These are phyloP conservation scores for Trissolcus japonicus DNA, from an alignment of 2,888 invertebrate genomes.

Conservation along the genomic window DNA sequence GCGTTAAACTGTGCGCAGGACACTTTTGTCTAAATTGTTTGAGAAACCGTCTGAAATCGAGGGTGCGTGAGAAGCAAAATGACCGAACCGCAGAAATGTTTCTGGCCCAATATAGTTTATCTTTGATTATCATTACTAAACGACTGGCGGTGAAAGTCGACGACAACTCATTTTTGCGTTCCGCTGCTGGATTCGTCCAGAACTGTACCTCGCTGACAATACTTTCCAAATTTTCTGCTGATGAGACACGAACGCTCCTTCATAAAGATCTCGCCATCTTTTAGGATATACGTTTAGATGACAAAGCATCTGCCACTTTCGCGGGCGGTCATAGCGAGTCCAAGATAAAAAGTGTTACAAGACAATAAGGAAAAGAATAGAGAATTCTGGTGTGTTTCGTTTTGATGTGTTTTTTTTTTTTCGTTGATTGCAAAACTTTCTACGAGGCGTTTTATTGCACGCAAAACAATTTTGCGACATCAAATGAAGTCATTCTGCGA, in stretches of 20 bases:
- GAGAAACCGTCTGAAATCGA: constrained; percentile 23
- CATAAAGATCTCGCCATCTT: constrained; percentile 2
- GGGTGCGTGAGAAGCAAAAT: constrained; percentile 19
- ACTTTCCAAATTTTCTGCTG: constrained; percentile 32
- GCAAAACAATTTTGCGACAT: constrained; percentile 19
- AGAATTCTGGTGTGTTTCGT: constrained; percentile 4
- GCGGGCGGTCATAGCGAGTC: constrained; percentile 17
- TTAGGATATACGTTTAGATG: constrained; percentile 7
- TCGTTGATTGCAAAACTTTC: constrained; percentile 30
- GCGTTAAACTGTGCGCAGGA: not conserved
- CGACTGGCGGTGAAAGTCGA: constrained; percentile 37
- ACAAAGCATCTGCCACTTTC: constrained; percentile 21
- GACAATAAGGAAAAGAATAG: constrained; percentile 34
- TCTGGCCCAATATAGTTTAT: constrained; percentile 39
- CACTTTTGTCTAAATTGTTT: constrained; percentile 17
- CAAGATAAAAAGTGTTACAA: constrained; percentile 39
- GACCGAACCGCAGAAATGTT: constrained; percentile 8
- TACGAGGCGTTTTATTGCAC: constrained; percentile 5
- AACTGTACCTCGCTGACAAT: constrained; percentile 3
- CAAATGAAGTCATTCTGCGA: constrained; percentile 19
- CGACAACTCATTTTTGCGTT: constrained; percentile 34
- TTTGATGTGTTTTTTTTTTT: constrained; percentile 8
- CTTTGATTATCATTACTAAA: constrained; percentile 40
- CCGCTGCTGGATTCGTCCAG: constrained; percentile 19
- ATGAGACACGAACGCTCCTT: constrained; percentile 15